These are phyloP conservation scores for Takifugu flavidus DNA, from an alignment of 2,113 vertebrate species.

Conservation along the genomic window DNA sequence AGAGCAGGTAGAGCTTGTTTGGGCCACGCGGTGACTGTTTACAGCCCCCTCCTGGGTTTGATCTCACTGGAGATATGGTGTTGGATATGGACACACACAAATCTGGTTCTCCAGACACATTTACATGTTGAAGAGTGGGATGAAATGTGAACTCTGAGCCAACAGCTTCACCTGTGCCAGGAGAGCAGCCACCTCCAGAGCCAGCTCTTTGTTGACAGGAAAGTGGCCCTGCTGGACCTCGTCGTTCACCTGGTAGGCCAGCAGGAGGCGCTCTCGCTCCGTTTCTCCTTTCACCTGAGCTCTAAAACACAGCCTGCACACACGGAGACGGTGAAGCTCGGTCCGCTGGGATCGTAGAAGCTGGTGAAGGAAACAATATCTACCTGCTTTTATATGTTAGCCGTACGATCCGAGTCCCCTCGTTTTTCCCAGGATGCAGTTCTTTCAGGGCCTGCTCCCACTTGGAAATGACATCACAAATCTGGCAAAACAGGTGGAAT, in stretches of 20 bases:
- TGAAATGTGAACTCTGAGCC: too few species aligned
- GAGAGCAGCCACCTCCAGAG: constrained; percentile 85
- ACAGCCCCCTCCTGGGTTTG: too few species aligned
- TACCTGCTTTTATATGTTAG: constrained; percentile 89
- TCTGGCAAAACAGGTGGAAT: constrained; percentile 60
- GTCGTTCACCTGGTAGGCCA: constrained; percentile 84
- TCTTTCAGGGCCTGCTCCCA: constrained; percentile 90
- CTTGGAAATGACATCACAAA: constrained; percentile 90
- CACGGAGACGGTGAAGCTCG: not conserved
- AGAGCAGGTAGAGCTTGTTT: not conserved
- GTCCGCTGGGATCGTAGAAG: too few species aligned
- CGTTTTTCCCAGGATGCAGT: constrained; percentile 85
- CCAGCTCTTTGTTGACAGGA: constrained; percentile 87
- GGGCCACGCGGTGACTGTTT: not conserved
- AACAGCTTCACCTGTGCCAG: constrained; percentile 80
- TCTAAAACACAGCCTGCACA: constrained; percentile 79
- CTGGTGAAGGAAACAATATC: not conserved
- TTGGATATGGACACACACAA: too few species aligned
- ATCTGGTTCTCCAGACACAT: too few species aligned
- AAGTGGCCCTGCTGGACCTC: constrained; percentile 84
- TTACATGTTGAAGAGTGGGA: too few species aligned
- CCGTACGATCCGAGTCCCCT: constrained; percentile 84
- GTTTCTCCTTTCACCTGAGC: constrained; percentile 84
- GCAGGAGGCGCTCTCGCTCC: constrained; percentile 84
- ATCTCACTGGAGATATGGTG: too few species aligned